Conservation (phyloP, 2,797 vertebrate genomes). For the Anisognathus igniventris region DNA sequence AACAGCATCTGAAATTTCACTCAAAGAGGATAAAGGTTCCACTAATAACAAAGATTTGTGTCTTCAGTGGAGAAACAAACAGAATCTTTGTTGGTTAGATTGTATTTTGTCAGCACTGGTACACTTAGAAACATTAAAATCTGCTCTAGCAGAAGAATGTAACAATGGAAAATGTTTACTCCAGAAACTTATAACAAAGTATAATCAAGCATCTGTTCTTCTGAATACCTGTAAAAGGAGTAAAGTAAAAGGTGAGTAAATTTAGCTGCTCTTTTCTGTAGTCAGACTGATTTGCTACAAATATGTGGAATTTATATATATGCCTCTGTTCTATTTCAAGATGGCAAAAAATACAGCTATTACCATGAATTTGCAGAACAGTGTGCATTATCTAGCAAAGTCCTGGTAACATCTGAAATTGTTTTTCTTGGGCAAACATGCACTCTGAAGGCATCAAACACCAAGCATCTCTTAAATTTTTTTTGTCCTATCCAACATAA, state of each 20-base stretch:
- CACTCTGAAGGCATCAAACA: background rate
- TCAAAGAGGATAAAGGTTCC: background rate
- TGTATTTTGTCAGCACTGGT: conserved; percentile 86
- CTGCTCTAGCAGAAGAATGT: background rate
- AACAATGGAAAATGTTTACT: conserved; percentile 68
- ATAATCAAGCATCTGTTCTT: conserved; percentile 70
- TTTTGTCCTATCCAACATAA: background rate
- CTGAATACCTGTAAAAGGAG: conserved; percentile 51
- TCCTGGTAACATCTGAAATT: background rate
- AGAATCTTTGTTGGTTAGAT: conserved; percentile 90
- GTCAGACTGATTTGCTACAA: background rate
- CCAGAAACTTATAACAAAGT: conserved; percentile 74
- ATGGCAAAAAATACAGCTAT: background rate
- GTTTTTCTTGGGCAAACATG: background rate
- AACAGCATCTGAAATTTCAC: background rate
- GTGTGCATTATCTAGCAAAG: background rate
- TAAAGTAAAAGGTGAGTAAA: conserved; percentile 67
- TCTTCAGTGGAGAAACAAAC: conserved; percentile 85
- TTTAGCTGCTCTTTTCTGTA: background rate
- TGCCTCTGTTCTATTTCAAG: background rate
- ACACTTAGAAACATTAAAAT: conserved; percentile 77
- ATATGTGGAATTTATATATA: background rate
- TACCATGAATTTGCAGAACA: background rate
- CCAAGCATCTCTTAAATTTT: background rate
- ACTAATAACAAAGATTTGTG: conserved; percentile 39